Conservation (phyloP, 1,140 invertebrate genomes). For the Drosophila leontia region DNA sequence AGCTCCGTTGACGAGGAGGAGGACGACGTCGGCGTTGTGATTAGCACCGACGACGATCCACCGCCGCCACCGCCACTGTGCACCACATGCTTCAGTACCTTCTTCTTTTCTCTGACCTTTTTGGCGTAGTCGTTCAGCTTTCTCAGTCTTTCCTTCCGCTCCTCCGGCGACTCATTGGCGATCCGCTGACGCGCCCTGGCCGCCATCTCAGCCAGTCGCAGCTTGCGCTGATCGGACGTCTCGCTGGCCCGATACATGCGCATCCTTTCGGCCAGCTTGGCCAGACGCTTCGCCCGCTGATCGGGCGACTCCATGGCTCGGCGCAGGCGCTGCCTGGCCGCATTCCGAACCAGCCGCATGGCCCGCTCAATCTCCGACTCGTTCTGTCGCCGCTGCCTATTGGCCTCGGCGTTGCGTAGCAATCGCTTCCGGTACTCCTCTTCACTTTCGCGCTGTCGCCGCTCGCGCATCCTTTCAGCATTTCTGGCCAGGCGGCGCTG, state of each 20-base stretch:
- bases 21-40: slow-evolving; percentile 53
- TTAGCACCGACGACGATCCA: slow-evolving; percentile 48
- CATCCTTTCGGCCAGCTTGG: slow-evolving; percentile 85
- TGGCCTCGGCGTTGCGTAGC: slow-evolving; percentile 80
- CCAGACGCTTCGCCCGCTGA: slow-evolving; percentile 85
- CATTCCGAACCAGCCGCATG: slow-evolving; percentile 82
- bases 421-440: slow-evolving; percentile 82
- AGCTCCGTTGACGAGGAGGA: slow-evolving; percentile 64
- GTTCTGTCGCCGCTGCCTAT: slow-evolving; percentile 80
- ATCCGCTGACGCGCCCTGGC: slow-evolving; percentile 85
- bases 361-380: slow-evolving; percentile 81
- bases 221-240: slow-evolving; percentile 85
- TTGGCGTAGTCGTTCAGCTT: slow-evolving; percentile 85
- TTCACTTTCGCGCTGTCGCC: slow-evolving; percentile 80
- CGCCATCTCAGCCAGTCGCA: slow-evolving; percentile 86
- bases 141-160: slow-evolving; percentile 85
- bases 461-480: slow-evolving; percentile 84
- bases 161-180: slow-evolving; percentile 86
- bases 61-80: slow-evolving; percentile 41
- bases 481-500: slow-evolving; percentile 83
- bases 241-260: slow-evolving; percentile 84
- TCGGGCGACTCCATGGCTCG: slow-evolving; percentile 85
- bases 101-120: slow-evolving; percentile 85
- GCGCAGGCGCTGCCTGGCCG: slow-evolving; percentile 77
- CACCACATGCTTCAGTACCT: slow-evolving; percentile 74